phyloP scores from a whole-genome alignment of 2,797 vertebrate genomes.

The Atherinosoma microstoma region DNA sequence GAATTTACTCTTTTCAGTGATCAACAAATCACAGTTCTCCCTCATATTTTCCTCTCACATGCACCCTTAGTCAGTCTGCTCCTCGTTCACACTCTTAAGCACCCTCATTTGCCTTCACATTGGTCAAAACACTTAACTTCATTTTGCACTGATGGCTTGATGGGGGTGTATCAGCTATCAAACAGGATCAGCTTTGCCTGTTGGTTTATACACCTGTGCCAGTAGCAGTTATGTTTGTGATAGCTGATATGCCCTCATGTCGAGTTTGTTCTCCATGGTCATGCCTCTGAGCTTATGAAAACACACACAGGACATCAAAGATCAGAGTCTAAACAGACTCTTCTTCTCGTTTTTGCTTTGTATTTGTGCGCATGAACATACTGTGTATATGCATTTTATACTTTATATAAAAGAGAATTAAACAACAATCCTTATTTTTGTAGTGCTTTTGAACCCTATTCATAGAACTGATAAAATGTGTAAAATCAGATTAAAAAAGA shows the following conservation, averaged over 20 bases:
- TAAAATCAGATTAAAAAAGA: conserved; percentile 16
- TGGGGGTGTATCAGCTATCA: conserved; percentile 71
- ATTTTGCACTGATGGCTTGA: conserved; percentile 59
- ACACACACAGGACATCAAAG: conserved; percentile 71
- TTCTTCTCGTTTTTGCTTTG: conserved; percentile 26
- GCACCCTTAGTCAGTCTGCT: conserved; percentile 38
- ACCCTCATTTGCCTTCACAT: conserved; percentile 57
- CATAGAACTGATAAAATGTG: conserved; percentile 37
- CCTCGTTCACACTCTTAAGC: conserved; percentile 35
- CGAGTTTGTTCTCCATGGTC: conserved; percentile 61
- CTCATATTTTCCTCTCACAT: conserved; percentile 48
- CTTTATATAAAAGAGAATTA: conserved; percentile 34
- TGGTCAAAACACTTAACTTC: conserved; percentile 61
- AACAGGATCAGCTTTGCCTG: conserved; percentile 54
- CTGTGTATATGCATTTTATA: neutral
- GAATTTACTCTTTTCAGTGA: conserved; percentile 52
- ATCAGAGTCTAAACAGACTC: conserved; percentile 48
- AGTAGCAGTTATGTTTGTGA: conserved; percentile 63
- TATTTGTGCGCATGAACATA: conserved; percentile 4
- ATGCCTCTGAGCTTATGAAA: conserved; percentile 70
- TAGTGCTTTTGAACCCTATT: conserved; percentile 35
- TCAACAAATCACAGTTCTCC: conserved; percentile 52
- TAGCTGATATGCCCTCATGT: conserved; percentile 77
- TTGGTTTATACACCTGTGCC: conserved; percentile 78
- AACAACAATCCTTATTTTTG: conserved; percentile 41